A percentile compares a stretch with the other conserved stretches of the same genome.
These are phyloP conservation scores for Hepsetus odoe DNA, from an alignment of 2,113 vertebrate species.

Conservation along the genomic window DNA sequence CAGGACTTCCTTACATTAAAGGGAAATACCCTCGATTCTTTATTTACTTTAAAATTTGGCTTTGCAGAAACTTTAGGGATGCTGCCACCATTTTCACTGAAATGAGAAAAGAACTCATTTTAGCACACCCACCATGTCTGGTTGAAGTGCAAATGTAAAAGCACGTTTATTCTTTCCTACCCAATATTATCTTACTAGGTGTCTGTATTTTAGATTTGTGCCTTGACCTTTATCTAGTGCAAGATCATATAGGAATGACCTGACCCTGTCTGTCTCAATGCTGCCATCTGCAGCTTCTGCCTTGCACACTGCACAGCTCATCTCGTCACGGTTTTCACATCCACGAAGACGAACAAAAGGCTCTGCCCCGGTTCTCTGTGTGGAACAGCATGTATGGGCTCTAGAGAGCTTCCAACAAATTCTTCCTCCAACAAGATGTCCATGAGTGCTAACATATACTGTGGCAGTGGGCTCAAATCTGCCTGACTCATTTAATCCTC, in stretches of 20 bases:
- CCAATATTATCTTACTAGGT: neutral
- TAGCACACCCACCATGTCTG: neutral
- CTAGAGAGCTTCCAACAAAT: conserved; percentile 4
- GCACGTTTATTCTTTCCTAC: conserved; percentile 6
- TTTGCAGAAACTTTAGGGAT: neutral
- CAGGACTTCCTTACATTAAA: conserved; percentile 25
- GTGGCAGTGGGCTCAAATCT: conserved; percentile 19
- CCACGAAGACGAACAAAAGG: conserved; percentile 13
- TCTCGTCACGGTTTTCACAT: neutral
- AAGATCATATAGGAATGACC: neutral
- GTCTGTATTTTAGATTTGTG: conserved; percentile 13
- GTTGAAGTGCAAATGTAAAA: neutral
- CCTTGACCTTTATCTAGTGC: neutral
- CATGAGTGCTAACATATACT: neutral
- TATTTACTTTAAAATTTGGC: neutral
- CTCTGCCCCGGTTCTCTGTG: neutral
- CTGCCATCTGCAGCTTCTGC: conserved; percentile 47
- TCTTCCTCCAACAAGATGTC: conserved; percentile 26
- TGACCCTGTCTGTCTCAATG: conserved; percentile 42
- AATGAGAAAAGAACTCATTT: neutral
- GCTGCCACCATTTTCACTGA: neutral
- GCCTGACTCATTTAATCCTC: conserved; percentile 35
- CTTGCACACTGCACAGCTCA: neutral
- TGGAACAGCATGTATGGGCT: neutral
- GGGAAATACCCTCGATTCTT: conserved; percentile 3